Evolutionary conservation across 2,797 vertebrate species (phyloP), one percentile per base, ranked within the genome.

Genomic region (Ctenochaetus hawaiiensis): DNA sequence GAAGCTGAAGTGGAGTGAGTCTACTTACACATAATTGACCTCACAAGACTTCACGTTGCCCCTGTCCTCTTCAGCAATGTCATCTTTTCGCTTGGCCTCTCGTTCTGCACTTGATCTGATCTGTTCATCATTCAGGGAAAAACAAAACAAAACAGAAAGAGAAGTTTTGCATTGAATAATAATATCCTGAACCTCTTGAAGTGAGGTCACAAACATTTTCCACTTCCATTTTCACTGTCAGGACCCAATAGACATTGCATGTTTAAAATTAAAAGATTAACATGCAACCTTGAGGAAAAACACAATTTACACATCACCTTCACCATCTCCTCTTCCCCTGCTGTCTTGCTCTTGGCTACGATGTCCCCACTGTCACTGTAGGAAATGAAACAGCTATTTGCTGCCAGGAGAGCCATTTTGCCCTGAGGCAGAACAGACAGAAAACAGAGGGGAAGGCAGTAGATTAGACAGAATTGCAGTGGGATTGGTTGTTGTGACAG

Each of bases 11-110:
- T 39, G 22, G 41, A 65, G 53, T 0, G 20, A 47, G 69, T 67
- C n/a, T 86, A 98, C 98, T 0, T 94, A 99, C 98, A 99, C 97
- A 0, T 99, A 99, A 91, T 96, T 99, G 92, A 99, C 79, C 96
- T 99, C 98, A 84, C 98, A 99, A 60, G 95, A 96, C 86, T 97
- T 99, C 80, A 99, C 96, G 0, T 98, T 97, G 81, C 98, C 97
- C 88, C 97, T 92, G 92, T 99, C 98, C 91, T 99, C 98, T 52
- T 98, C 97, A n/a, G 96, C 95, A 76, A 99, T 93, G 67, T 98
- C 96, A 74, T 99, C 97, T 80, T 96, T 97, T 77, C 75, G 94
- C 91, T 97, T 97, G 45, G 93, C 89, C 90, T 99, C 97, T 83
- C 93, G 95, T 87, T 99, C 98, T 2, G 91, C 90, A 72, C 93